Conservation (phyloP, 2,888 invertebrate genomes). For the Dasysyrphus albostriatus region DNA sequence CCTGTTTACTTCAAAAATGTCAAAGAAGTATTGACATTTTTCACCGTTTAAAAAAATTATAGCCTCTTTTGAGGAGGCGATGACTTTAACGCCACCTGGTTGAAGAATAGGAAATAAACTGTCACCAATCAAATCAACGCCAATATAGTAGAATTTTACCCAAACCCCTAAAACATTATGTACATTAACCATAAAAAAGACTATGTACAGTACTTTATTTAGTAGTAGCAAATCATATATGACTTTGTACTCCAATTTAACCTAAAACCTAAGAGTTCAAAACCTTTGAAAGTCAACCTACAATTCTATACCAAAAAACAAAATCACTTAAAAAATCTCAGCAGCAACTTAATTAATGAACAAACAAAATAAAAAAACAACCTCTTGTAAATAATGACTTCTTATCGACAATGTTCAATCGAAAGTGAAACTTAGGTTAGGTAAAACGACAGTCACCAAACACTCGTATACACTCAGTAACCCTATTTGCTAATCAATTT, state of each 20-base stretch:
- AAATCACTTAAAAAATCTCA: background rate
- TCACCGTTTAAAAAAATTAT: no score
- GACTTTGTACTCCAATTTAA: background rate
- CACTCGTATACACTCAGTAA: slow-evolving; percentile 2
- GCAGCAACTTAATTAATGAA: slow-evolving; percentile 36
- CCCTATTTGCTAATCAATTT: slow-evolving; percentile 64
- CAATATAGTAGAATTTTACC: no score
- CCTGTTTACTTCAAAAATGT: no score
- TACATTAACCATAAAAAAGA: no score
- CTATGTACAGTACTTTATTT: background rate
- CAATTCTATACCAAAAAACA: background rate
- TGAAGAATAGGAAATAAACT: no score
- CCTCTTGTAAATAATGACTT: slow-evolving; percentile 3
- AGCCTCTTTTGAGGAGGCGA: no score
- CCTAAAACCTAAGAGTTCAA: slow-evolving; percentile 2
- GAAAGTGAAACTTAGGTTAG: slow-evolving; percentile 17
- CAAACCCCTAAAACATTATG: no score
- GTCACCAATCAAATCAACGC: no score
- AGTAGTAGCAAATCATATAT: background rate
- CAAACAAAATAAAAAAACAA: background rate
- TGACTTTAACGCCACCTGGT: no score
- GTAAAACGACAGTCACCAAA: background rate
- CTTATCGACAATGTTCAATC: slow-evolving; percentile 4
- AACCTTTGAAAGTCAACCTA: slow-evolving; percentile 13
- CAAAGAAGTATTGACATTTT: no score